Evolutionary conservation across 2,797 vertebrate species (phyloP).

Genomic region (Ciconia nigra): DNA sequence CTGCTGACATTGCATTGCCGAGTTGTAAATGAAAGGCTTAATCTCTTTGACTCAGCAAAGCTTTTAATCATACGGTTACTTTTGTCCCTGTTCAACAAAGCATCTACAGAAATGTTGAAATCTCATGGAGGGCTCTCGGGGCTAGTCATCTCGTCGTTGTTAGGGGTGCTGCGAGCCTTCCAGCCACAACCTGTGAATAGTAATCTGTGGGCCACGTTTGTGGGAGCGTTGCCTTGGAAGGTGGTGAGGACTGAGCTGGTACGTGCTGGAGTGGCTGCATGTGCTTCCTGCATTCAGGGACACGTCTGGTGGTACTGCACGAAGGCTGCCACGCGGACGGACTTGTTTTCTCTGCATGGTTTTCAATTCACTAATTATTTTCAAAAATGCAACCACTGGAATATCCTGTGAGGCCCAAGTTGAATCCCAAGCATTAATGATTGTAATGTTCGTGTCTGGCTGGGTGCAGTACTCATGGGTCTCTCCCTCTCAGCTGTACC

Average conservation of each 20-base stretch:
- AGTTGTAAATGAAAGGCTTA: not conserved
- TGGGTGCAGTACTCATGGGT: not conserved
- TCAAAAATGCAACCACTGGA: not conserved
- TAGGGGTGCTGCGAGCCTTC: not conserved
- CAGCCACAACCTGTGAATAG: not conserved
- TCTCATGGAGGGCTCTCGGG: not conserved
- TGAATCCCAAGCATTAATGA: not conserved
- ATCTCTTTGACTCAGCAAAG: not conserved
- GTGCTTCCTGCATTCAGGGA: not conserved
- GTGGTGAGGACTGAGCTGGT: not conserved
- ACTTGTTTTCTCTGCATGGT: not conserved
- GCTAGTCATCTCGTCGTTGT: rapidly evolving
- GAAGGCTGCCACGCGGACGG: rapidly evolving
- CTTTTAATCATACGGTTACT: not conserved
- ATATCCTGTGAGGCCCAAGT: not conserved
- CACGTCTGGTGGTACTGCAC: rapidly evolving
- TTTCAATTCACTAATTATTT: not conserved
- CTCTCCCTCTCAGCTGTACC: not conserved
- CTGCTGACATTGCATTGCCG: not conserved
- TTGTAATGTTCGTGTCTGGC: not conserved
- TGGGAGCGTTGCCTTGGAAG: not conserved
- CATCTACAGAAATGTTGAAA: not conserved
- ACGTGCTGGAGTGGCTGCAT: not conserved
- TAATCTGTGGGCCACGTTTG: rapidly evolving
- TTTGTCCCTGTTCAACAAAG: not conserved